Evolutionary conservation across 2,797 vertebrate species (phyloP).

Genomic region (Neosilurus hyrtlii): DNA sequence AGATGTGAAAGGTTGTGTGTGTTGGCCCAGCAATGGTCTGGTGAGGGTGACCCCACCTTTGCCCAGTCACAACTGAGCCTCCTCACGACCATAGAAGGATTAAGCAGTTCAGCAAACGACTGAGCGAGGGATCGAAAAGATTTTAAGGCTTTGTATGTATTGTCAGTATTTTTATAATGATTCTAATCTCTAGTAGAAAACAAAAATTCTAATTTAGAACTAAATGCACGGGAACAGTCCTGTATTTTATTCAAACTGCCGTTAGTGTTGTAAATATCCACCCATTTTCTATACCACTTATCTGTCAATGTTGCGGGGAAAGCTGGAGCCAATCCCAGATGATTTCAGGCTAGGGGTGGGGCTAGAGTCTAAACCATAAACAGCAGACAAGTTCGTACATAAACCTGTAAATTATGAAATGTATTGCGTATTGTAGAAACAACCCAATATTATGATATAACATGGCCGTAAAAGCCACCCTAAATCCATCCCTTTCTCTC

Average conservation of each 20-base stretch:
- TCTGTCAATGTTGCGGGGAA: too few relatives aligned
- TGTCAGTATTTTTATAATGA: background rate
- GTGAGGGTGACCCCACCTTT: too few relatives aligned
- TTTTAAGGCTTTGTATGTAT: background rate
- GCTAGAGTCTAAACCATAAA: background rate
- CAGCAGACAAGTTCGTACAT: background rate
- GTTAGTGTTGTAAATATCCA: background rate
- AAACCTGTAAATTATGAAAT: background rate
- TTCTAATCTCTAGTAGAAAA: background rate
- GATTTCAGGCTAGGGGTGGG: too few relatives aligned
- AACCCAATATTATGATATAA: background rate
- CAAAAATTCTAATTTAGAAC: background rate
- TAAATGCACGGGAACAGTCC: background rate
- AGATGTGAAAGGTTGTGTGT: too few relatives aligned
- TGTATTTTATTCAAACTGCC: too few relatives aligned
- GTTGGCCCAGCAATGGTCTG: too few relatives aligned
- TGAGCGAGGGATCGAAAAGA: too few relatives aligned
- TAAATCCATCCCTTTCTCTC: too few relatives aligned
- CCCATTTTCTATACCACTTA: background rate
- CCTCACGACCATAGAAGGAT: too few relatives aligned
- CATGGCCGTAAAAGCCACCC: background rate
- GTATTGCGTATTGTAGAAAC: background rate
- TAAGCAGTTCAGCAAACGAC: too few relatives aligned
- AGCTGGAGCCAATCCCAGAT: too few relatives aligned
- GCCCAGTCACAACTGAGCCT: too few relatives aligned